Evolutionary conservation across 2,888 invertebrate species (phyloP).

Genomic region (Torymus tubicola): DNA sequence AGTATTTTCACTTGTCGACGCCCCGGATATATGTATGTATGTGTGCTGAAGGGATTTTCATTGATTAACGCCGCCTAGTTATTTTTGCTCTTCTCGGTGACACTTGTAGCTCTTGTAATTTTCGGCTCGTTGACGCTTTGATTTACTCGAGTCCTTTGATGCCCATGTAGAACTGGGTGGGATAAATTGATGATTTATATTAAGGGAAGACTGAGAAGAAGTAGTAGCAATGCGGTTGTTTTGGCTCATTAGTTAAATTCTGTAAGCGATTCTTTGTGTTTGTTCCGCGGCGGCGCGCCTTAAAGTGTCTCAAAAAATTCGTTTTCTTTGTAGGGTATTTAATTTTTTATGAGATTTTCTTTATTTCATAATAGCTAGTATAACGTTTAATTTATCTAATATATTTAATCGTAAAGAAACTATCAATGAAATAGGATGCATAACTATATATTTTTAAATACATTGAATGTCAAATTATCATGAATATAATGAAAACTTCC

Average conservation of each 20-base stretch:
- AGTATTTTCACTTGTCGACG: conserved; percentile 30
- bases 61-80: conserved; percentile 56
- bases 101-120: conserved; percentile 56
- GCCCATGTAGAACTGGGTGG: conserved; percentile 29
- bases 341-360: too few relatives aligned
- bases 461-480: too few relatives aligned
- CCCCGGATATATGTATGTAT: conserved; percentile 16
- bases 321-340: too few relatives aligned
- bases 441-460: too few relatives aligned
- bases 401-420: too few relatives aligned
- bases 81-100: conserved; percentile 48
- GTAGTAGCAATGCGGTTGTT: not conserved
- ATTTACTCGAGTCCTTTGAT: conserved; percentile 57
- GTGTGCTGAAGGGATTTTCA: conserved; percentile 54
- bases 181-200: conserved; percentile 58
- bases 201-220: not conserved
- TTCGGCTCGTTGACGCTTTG: conserved; percentile 55
- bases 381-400: too few relatives aligned
- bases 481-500: too few relatives aligned
- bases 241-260: conserved; percentile 17
- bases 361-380: too few relatives aligned
- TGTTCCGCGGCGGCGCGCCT: too few relatives aligned
- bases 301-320: too few relatives aligned
- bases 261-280: too few relatives aligned
- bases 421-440: too few relatives aligned